A percentile compares a stretch with the other conserved stretches of the same genome.
These are phyloP conservation scores for Percina caprodes DNA, from an alignment of 2,113 vertebrate genomes.

Conservation along the genomic window DNA sequence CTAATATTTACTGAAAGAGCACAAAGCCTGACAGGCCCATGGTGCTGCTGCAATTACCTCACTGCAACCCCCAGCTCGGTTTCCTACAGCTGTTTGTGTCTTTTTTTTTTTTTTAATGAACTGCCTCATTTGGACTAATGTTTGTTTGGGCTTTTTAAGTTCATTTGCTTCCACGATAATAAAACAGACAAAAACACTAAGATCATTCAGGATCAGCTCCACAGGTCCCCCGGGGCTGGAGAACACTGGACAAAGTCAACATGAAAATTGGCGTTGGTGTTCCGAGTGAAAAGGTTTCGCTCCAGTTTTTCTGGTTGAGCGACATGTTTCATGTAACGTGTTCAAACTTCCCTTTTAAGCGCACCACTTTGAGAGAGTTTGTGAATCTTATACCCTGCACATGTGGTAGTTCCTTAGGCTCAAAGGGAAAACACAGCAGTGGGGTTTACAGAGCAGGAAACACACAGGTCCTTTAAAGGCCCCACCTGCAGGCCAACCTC, in stretches of 20 bases:
- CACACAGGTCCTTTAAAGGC: conserved; percentile 10
- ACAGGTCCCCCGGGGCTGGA: neutral
- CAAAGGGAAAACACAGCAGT: neutral
- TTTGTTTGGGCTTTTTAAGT: conserved; percentile 38
- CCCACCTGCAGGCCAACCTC: conserved; percentile 29
- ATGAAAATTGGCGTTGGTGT: neutral
- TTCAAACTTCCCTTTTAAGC: neutral
- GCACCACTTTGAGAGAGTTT: neutral
- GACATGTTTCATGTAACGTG: conserved; percentile 11
- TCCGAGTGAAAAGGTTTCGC: neutral
- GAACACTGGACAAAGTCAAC: conserved; percentile 25
- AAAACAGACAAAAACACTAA: conserved; percentile 15
- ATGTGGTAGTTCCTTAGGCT: conserved; percentile 9
- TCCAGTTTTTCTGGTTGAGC: conserved; percentile 34
- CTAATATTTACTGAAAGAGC: conserved; percentile 21
- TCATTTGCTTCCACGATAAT: conserved; percentile 43
- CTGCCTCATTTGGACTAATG: conserved; percentile 38
- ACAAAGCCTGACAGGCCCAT: conserved; percentile 7
- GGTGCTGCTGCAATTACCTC: conserved; percentile 24
- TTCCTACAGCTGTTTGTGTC: conserved; percentile 23
- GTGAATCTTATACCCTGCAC: neutral
- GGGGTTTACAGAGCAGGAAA: conserved; percentile 15
- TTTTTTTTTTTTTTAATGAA: neutral
- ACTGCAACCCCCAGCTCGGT: neutral
- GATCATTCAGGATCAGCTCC: conserved; percentile 6